Evolutionary conservation across 2,113 vertebrate genomes (phyloP).

Genomic region (Oceanites oceanicus): DNA sequence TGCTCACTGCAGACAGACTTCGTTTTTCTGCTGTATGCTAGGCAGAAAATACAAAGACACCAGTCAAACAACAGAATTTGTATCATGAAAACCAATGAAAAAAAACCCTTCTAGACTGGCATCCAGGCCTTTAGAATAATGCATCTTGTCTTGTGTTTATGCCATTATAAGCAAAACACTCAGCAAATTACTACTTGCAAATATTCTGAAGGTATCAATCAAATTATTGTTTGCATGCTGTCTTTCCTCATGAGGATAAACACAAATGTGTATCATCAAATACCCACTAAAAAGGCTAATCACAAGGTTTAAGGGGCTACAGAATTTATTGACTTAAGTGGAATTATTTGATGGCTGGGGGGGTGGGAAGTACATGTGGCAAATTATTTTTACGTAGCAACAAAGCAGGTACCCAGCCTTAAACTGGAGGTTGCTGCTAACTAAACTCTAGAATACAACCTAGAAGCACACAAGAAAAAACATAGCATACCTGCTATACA

Average conservation of each 20-base stretch:
- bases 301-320: background rate
- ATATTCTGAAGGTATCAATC: background rate
- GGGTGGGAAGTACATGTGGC: background rate
- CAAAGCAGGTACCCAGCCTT: background rate
- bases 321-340: background rate
- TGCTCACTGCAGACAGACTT: constrained; percentile 66
- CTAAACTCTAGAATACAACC: background rate
- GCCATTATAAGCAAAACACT: background rate
- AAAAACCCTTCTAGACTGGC: rapidly evolving
- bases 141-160: background rate
- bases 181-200: background rate
- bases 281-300: background rate
- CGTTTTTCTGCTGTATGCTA: constrained; percentile 78
- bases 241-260: background rate
- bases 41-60: background rate
- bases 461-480: background rate
- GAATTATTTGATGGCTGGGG: background rate
- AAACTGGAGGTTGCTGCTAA: background rate
- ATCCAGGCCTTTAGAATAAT: background rate
- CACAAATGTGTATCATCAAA: background rate
- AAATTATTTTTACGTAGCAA: background rate
- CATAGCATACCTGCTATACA: background rate
- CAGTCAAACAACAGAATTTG: background rate
- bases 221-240: background rate
- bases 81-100: background rate